Conservation (phyloP, 2,888 invertebrate genomes). For the Pseudococcus viburni region DNA sequence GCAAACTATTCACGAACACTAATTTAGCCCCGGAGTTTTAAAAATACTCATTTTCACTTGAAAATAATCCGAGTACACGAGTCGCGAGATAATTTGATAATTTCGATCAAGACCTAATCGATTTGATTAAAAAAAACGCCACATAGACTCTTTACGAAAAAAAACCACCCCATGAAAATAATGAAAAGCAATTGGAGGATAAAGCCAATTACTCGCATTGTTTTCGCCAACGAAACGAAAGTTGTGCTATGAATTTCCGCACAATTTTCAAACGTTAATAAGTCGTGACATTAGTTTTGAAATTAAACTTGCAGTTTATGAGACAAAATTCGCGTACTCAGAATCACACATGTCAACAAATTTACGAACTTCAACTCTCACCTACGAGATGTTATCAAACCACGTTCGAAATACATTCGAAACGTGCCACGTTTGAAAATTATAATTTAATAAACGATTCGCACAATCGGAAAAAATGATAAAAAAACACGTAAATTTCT, state of each 20-base stretch:
- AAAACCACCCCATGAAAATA: neutral
- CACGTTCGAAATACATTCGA: conserved; percentile 10
- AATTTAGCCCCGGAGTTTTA: neutral
- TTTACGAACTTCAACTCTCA: neutral
- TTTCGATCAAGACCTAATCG: neutral
- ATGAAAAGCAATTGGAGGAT: neutral
- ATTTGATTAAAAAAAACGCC: neutral
- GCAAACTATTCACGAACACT: neutral
- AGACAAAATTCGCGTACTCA: neutral
- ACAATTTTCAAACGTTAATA: conserved; percentile 25
- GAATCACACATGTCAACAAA: conserved; percentile 13
- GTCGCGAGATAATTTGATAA: neutral
- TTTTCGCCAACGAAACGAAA: neutral
- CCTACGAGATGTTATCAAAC: neutral
- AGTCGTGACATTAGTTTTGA: neutral
- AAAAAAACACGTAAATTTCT: neutral
- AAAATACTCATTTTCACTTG: neutral
- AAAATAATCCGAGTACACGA: neutral
- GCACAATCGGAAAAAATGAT: neutral
- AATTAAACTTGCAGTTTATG: neutral
- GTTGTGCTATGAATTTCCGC: neutral
- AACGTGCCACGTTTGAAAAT: conserved; percentile 34
- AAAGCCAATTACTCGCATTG: neutral
- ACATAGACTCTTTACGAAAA: neutral
- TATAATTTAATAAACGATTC: conserved; percentile 38